These are phyloP conservation scores for silkworm (Bombyx mori) DNA, from an alignment of 1,140 invertebrate species.

Conservation along the genomic window ASM3026992v2 NC_085113.1:5016501-5017000, in stretches of 20 bases:
- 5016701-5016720: slow-evolving; percentile 18
- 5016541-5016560: no score
- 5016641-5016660: slow-evolving; percentile 25
- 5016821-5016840: slow-evolving; percentile 44
- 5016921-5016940: no score
- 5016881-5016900: no score
- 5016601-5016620: slow-evolving; percentile 50
- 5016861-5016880: no score
- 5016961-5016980: no score
- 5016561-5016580: no score
- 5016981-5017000: no score
- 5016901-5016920: no score
- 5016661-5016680: slow-evolving; percentile 33
- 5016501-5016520: slow-evolving; percentile 19
- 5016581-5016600: slow-evolving; percentile 22
- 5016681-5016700: slow-evolving; percentile 27
- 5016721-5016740: slow-evolving; percentile 43
- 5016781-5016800: slow-evolving; percentile 35
- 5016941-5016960: no score
- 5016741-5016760: slow-evolving; percentile 56
- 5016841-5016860: slow-evolving; percentile 3
- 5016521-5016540: no score
- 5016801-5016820: slow-evolving; percentile 54
- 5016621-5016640: slow-evolving; percentile 48
- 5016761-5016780: slow-evolving; percentile 47